Conservation (phyloP, 2,113 vertebrate genomes). For the Ahaetulla prasina region DNA sequence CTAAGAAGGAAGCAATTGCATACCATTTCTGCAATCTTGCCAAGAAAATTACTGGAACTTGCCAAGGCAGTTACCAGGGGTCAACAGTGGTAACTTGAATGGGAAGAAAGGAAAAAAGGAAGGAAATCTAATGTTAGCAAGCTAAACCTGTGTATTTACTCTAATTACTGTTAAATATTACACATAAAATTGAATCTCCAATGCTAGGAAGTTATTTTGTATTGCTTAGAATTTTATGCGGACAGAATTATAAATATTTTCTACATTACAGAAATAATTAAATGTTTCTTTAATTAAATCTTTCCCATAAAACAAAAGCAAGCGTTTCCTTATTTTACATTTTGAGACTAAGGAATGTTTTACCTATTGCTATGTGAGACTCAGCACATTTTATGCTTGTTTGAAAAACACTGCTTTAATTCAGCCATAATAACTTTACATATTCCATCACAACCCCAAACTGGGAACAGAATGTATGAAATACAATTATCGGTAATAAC, state of each 20-base stretch:
- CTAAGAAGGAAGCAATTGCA: neutral
- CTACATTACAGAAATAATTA: neutral
- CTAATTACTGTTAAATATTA: conserved; percentile 20
- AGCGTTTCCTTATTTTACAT: neutral
- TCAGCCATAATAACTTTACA: neutral
- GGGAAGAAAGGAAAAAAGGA: neutral
- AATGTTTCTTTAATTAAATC: conserved; percentile 3
- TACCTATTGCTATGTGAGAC: neutral
- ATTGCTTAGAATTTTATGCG: conserved; percentile 2
- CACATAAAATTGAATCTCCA: neutral
- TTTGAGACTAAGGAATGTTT: neutral
- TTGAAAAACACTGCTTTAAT: neutral
- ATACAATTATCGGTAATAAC: neutral
- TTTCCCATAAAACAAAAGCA: conserved; percentile 12
- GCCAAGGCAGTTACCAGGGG: neutral
- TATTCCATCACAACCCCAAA: neutral
- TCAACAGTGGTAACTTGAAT: neutral
- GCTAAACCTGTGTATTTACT: neutral
- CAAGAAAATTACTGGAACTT: neutral
- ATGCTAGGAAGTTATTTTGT: neutral
- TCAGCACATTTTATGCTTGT: neutral
- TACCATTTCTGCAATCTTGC: neutral
- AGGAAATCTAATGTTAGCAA: neutral
- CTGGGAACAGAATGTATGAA: neutral
- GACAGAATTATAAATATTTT: neutral